Percentiles rank a stretch among this genome's conserved stretches.
Conservation (phyloP, 2,113 vertebrate species). For the Cryptomyrus ogoouensis region DNA sequence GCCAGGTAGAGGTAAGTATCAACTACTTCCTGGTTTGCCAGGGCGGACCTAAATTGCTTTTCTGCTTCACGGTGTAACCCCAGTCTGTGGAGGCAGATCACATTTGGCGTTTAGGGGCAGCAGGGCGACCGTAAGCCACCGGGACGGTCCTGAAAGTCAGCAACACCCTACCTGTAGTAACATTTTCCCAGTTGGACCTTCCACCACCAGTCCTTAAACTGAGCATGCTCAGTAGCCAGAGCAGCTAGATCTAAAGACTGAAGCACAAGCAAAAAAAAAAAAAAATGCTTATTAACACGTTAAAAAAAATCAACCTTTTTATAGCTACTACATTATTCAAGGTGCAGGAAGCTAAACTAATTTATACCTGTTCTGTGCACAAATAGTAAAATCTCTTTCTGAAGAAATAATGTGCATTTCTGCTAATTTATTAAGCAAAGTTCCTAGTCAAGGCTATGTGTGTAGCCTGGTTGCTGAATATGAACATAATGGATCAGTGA, state of each 20-base stretch:
- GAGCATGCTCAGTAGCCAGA: constrained; percentile 83
- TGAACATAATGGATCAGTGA: not conserved
- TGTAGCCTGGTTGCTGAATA: not conserved
- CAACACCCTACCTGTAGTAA: constrained; percentile 79
- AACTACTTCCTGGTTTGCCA: constrained; percentile 88
- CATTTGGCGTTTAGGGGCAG: not conserved
- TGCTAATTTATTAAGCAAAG: not conserved
- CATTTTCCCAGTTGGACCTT: constrained; percentile 97
- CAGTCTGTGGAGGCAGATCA: constrained; percentile 47
- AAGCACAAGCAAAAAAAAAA: not conserved
- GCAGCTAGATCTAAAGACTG: constrained; percentile 93
- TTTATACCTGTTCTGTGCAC: not conserved
- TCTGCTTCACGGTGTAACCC: constrained; percentile 92
- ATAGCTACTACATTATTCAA: not conserved
- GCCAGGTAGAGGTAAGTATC: constrained; percentile 89
- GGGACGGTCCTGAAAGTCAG: not conserved
- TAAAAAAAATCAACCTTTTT: not conserved
- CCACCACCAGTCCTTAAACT: constrained; percentile 99
- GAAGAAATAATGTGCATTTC: not conserved
- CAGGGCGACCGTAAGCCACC: too few species aligned
- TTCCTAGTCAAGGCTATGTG: not conserved
- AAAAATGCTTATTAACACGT: not conserved
- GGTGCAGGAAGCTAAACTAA: not conserved
- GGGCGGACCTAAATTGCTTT: constrained; percentile 91
- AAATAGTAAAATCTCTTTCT: not conserved